phyloP scores from a whole-genome alignment of 2,888 invertebrate species.

The Ectropis crepuscularia region DNA sequence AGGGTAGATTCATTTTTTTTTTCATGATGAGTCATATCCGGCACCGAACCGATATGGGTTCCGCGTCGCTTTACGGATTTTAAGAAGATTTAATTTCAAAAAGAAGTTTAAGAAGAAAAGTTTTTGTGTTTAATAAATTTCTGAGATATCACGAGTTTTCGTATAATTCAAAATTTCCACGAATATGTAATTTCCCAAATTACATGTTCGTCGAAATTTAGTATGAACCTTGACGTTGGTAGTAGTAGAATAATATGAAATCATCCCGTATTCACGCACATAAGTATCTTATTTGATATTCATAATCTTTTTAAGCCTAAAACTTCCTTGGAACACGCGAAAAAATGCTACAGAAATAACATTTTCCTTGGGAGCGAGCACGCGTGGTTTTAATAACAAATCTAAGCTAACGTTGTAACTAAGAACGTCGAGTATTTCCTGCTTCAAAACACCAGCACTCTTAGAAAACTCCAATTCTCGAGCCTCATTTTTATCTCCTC shows the following conservation, averaged over 20 bases:
- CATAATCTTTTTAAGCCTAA: slow-evolving; percentile 5
- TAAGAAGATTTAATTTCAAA: no score
- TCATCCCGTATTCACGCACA: neutral
- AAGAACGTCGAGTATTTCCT: slow-evolving; percentile 25
- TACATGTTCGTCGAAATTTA: no score
- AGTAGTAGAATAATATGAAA: neutral
- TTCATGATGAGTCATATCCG: no score
- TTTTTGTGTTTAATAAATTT: no score
- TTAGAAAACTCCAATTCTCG: slow-evolving; percentile 32
- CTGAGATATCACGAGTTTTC: no score
- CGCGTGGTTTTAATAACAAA: slow-evolving; percentile 19
- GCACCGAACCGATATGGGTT: no score
- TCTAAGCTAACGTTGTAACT: slow-evolving; percentile 21
- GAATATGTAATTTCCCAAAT: no score
- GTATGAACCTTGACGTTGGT: no score
- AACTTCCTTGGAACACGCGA: neutral
- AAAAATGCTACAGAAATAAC: neutral
- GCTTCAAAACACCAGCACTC: slow-evolving; percentile 30
- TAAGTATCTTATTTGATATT: slow-evolving; percentile 8
- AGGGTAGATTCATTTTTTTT: no score
- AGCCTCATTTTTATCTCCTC: slow-evolving; percentile 32
- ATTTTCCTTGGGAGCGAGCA: slow-evolving; percentile 12
- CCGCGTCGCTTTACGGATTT: no score
- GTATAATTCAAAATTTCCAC: no score
- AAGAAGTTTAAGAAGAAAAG: no score